Conservation (phyloP, 1,140 invertebrate species). For the Microplitis demolitor region DNA sequence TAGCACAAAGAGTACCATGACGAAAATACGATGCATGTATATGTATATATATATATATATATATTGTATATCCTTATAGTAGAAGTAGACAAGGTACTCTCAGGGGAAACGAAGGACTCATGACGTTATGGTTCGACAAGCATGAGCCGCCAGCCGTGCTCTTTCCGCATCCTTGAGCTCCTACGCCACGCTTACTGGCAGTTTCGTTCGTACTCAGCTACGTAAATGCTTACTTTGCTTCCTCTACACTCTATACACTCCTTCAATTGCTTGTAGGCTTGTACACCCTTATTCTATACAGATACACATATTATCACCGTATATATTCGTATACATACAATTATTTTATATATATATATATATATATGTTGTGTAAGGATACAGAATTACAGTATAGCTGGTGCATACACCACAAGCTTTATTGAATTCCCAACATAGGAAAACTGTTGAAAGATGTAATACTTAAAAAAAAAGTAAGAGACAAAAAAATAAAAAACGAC, state of each 20-base stretch:
- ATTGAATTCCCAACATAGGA: too few relatives aligned
- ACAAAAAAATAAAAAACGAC: not conserved
- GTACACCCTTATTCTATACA: not conserved
- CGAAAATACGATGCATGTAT: too few relatives aligned
- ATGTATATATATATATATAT: too few relatives aligned
- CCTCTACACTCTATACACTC: not conserved
- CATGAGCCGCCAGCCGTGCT: not conserved
- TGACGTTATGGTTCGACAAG: conserved; percentile 14
- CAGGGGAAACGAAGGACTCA: not conserved
- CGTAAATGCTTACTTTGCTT: not conserved
- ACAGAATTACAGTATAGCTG: too few relatives aligned
- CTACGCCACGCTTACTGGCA: not conserved
- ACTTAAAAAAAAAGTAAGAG: not conserved
- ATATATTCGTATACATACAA: too few relatives aligned
- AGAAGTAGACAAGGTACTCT: not conserved
- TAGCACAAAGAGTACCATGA: too few relatives aligned
- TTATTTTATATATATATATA: too few relatives aligned
- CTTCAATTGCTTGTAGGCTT: not conserved
- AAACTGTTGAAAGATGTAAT: too few relatives aligned
- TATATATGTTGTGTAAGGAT: too few relatives aligned
- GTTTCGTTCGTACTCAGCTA: not conserved
- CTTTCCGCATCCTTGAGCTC: conserved; percentile 9
- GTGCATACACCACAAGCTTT: too few relatives aligned
- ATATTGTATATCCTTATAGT: too few relatives aligned
- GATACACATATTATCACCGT: not conserved